phyloP scores from a whole-genome alignment of 2,797 vertebrate species.

The Sebastes alutus region DNA sequence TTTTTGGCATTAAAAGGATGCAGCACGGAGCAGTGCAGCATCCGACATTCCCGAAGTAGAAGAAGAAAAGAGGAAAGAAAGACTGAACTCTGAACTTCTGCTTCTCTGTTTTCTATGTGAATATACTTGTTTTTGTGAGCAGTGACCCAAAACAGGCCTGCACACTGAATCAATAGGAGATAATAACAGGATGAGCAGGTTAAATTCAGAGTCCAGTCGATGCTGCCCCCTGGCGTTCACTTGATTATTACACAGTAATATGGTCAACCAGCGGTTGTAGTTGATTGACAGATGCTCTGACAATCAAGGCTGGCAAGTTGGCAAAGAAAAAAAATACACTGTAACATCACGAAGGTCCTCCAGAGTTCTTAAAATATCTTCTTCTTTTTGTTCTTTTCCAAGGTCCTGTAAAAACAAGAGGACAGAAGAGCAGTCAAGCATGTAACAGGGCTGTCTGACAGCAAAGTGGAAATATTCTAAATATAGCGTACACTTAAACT shows the following conservation, averaged over 20 bases:
- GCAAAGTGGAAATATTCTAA: too few relatives aligned
- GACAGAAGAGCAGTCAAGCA: background rate
- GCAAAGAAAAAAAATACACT: conserved; percentile 87
- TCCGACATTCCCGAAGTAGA: conserved; percentile 33
- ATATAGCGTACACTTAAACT: too few relatives aligned
- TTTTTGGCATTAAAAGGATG: conserved; percentile 59
- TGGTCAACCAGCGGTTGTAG: conserved; percentile 78
- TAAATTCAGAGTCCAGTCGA: conserved; percentile 34
- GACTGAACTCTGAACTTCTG: conserved; percentile 68
- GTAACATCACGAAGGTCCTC: conserved; percentile 74
- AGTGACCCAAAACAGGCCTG: conserved; percentile 80
- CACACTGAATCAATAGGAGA: conserved; percentile 51
- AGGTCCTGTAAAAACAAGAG: conserved; percentile 83
- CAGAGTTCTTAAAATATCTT: conserved; percentile 92
- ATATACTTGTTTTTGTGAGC: conserved; percentile 76
- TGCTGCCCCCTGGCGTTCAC: conserved; percentile 43
- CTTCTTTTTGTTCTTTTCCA: conserved; percentile 99
- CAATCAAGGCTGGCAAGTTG: conserved; percentile 89
- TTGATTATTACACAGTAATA: conserved; percentile 71
- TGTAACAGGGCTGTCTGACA: background rate
- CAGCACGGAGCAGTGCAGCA: conserved; percentile 5
- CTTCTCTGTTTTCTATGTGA: background rate
- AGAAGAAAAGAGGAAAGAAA: conserved; percentile 72
- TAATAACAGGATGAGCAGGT: background rate
- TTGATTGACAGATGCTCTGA: conserved; percentile 83